Conservation (phyloP, 2,113 vertebrate genomes). For the Bufo gargarizans region DNA sequence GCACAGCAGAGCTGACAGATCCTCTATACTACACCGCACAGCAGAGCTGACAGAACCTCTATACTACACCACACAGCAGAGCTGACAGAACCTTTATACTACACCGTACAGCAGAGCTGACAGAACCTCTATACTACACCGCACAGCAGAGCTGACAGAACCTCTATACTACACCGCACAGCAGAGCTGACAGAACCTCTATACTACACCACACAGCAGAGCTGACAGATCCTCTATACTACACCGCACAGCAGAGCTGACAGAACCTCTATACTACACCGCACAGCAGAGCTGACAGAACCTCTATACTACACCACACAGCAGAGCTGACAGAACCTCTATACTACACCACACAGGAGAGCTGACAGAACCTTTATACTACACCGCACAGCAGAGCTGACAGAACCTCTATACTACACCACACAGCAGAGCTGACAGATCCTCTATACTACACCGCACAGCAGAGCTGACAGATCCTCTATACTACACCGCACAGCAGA, state of each 20-base stretch:
- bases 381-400: background rate
- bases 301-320: conserved; percentile 1
- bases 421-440: background rate
- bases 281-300: background rate
- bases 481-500: background rate
- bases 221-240: background rate
- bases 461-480: background rate
- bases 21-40: background rate
- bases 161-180: conserved; percentile 6
- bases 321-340: background rate
- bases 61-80: background rate
- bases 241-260: background rate
- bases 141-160: background rate
- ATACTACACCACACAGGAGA: background rate
- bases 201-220: background rate
- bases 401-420: background rate
- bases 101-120: background rate
- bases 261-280: background rate
- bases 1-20: background rate
- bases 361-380: background rate
- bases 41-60: background rate
- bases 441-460: background rate
- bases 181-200: background rate
- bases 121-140: background rate
- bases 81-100: background rate